Percentiles rank a stretch among this genome's conserved stretches.
These are phyloP conservation scores for Jaculus jaculus DNA, from an alignment of 2,113 vertebrate genomes.

Conservation along the genomic window DNA sequence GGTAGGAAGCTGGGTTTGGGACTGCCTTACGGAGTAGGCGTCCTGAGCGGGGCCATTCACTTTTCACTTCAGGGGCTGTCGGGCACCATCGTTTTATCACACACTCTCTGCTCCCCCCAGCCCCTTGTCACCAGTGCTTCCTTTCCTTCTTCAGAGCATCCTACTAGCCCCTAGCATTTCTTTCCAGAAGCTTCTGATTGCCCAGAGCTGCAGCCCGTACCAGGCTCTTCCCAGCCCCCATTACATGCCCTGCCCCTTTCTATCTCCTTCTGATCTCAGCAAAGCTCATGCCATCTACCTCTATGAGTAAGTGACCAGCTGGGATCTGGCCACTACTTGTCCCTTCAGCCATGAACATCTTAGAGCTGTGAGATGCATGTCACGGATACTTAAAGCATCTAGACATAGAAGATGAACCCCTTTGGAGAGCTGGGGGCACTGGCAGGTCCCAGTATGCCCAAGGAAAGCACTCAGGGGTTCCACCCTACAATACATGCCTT, in stretches of 20 bases:
- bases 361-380: rapidly evolving
- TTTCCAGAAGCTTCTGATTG: neutral
- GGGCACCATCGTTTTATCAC: no score
- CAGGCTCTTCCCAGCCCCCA: neutral
- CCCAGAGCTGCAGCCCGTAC: neutral
- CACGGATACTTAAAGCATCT: neutral
- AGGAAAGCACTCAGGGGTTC: neutral
- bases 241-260: rapidly evolving
- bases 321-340: neutral
- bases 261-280: neutral
- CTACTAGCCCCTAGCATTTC: neutral
- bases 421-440: no score
- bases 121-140: neutral
- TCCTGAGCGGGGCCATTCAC: neutral
- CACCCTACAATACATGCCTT: no score
- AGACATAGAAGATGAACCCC: rapidly evolving
- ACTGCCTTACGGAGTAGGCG: neutral
- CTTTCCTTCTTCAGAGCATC: neutral
- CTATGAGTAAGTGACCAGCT: neutral
- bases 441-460: no score
- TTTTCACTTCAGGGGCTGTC: neutral
- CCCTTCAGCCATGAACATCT: neutral
- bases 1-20: neutral
- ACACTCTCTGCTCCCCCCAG: neutral
- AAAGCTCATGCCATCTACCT: neutral